Percentiles rank a stretch among this genome's conserved stretches.
phyloP scores from a whole-genome alignment of 2,113 vertebrate species.

The Bostrychus sinensis region DNA sequence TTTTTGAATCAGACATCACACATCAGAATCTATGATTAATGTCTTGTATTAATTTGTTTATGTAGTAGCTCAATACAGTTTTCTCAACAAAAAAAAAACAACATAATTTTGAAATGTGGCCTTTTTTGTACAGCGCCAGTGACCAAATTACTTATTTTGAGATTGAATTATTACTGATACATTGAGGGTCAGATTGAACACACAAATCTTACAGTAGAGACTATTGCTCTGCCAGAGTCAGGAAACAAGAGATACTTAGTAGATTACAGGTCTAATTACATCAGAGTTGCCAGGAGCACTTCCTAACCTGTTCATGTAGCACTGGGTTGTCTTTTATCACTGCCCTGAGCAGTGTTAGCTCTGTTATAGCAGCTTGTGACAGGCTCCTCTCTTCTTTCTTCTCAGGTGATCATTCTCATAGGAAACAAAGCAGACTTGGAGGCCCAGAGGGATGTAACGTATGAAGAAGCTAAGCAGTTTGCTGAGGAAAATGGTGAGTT shows the following conservation, averaged over 20 bases:
- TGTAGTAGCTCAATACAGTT: no score
- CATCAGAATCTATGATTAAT: neutral
- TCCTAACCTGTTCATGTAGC: neutral
- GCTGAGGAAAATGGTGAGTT: slow-evolving; percentile 95
- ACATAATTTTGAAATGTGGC: no score
- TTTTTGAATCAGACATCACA: no score
- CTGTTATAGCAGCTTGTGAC: neutral
- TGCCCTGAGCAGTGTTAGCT: neutral
- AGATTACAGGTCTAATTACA: slow-evolving; percentile 24
- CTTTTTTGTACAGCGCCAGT: no score
- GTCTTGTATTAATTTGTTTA: neutral
- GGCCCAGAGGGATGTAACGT: slow-evolving; percentile 97
- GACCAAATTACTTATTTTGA: neutral
- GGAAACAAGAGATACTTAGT: slow-evolving; percentile 17
- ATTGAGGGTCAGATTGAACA: neutral
- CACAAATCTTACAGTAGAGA: slow-evolving; percentile 1
- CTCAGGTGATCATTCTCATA: slow-evolving; percentile 98
- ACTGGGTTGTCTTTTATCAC: neutral
- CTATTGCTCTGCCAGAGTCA: neutral
- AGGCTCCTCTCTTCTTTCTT: slow-evolving; percentile 3
- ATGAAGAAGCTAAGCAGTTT: slow-evolving; percentile 99
- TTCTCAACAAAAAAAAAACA: no score
- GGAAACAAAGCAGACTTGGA: slow-evolving; percentile 99
- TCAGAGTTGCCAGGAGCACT: slow-evolving; percentile 10
- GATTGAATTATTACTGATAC: neutral